phyloP scores from a whole-genome alignment of 2,113 vertebrate genomes.

The Alaudala cheleensis region DNA sequence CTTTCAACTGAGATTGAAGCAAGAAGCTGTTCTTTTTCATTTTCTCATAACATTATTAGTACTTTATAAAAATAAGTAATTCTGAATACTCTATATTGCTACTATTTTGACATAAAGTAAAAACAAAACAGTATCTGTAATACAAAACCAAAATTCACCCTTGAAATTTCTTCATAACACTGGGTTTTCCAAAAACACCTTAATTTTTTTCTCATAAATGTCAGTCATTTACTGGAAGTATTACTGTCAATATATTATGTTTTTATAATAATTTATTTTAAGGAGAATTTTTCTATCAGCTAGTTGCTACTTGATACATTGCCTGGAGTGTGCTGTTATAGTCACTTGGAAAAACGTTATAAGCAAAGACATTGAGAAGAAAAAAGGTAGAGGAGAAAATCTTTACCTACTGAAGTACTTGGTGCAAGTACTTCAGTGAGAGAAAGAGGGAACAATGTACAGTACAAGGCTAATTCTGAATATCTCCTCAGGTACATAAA shows the following conservation, averaged over 20 bases:
- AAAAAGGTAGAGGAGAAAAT: background rate
- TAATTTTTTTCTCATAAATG: background rate
- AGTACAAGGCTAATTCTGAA: background rate
- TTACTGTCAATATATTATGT: background rate
- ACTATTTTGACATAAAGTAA: background rate
- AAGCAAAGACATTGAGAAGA: background rate
- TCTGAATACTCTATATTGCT: background rate
- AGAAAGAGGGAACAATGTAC: background rate
- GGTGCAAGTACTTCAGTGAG: background rate
- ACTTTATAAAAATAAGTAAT: background rate
- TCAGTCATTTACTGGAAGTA: background rate
- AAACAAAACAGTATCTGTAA: background rate
- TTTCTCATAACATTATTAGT: background rate
- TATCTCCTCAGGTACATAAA: background rate
- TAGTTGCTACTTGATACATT: background rate
- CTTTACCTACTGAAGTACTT: background rate
- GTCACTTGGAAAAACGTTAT: background rate
- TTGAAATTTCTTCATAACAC: background rate
- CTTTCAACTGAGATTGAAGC: background rate
- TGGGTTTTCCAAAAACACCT: background rate
- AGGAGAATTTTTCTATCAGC: background rate
- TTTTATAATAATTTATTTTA: background rate
- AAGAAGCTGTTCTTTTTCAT: background rate
- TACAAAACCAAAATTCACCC: background rate
- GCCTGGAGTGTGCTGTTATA: background rate